Evolutionary conservation across 2,888 invertebrate genomes (phyloP), one percentile per base, ranked within the genome.

Genomic region (Metopia argyrocephala): DNA sequence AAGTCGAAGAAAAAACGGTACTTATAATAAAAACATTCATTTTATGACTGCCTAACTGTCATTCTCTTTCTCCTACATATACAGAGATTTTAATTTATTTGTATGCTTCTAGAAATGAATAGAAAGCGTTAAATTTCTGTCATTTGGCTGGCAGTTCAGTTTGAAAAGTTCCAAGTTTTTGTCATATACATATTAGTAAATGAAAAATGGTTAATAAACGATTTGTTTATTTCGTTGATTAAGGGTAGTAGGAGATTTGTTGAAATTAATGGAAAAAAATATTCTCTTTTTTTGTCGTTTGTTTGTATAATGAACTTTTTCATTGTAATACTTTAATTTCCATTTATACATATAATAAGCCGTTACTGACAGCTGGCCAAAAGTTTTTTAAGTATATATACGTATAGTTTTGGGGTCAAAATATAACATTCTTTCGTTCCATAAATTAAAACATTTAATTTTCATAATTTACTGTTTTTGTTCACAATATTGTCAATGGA

Each of bases 111-210:
- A 15, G 3, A 38, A 15, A 4, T 38, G 38, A n/a, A 21, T 57
- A 59, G 50, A 61, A 59, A 61, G 21, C 61, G 68, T 68, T 68
- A 54, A 66, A 62, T 73, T 78, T 57, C 50, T 69, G 69, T 70
- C 73, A 74, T 59, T 78, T 78, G n/a, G 66, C 57, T 46, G 73
- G 56, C 79, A 74, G 69, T 79, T 74, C 69, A 69, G 62, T 74
- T 74, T 65, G 54, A 69, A 62, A 78, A 71, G 65, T 59, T 31
- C 38, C 59, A 57, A 70, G 50, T 78, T 70, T 68, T 54, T 75
- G 28, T 68, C 59, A 45, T 75, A 61, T 61, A 45, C 45, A 15
- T 38, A 38, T 12, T 65, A 28, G 48, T 38, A 68, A 61, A 61
- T 66, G 45, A 27, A 20, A 52, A 66, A 57, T 65, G n/a, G 57